Percentiles rank a stretch among this genome's conserved stretches.
phyloP scores from a whole-genome alignment of 2,888 invertebrate genomes.

The Osmoderma eremita region DNA sequence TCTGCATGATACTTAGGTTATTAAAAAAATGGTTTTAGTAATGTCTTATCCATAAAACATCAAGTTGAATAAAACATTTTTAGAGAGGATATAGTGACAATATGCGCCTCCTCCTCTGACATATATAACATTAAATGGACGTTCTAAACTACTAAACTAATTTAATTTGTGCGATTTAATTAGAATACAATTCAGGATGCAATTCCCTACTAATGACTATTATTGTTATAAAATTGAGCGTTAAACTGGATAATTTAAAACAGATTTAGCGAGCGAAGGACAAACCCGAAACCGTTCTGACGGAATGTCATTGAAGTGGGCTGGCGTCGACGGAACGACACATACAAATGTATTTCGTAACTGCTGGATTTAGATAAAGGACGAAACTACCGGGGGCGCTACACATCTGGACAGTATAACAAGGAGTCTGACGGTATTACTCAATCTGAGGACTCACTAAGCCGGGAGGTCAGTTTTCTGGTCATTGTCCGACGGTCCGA shows the following conservation, averaged over 20 bases:
- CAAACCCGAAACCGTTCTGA: slow-evolving; percentile 20
- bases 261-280: slow-evolving; percentile 36
- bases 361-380: slow-evolving; percentile 42
- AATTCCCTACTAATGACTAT: slow-evolving; percentile 10
- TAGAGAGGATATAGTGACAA: too few species aligned
- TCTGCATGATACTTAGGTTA: too few species aligned
- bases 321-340: slow-evolving; percentile 20
- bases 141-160: not conserved
- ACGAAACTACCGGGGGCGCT: slow-evolving; percentile 39
- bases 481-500: slow-evolving; percentile 52
- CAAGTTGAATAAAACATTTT: too few species aligned
- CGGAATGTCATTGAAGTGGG: slow-evolving; percentile 23
- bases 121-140: too few species aligned
- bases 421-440: slow-evolving; percentile 49
- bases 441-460: slow-evolving; percentile 50
- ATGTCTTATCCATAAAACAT: too few species aligned
- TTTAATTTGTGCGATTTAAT: slow-evolving; percentile 11
- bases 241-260: slow-evolving; percentile 37
- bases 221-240: slow-evolving; percentile 29
- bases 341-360: slow-evolving; percentile 41
- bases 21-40: too few species aligned
- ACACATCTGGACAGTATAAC: slow-evolving; percentile 51
- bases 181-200: not conserved
- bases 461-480: slow-evolving; percentile 52
- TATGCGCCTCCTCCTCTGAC: too few species aligned